Percentiles rank a stretch among this genome's conserved stretches.
These are phyloP conservation scores for Psittacula echo DNA, from an alignment of 2,797 vertebrate species.

Conservation along the genomic window DNA sequence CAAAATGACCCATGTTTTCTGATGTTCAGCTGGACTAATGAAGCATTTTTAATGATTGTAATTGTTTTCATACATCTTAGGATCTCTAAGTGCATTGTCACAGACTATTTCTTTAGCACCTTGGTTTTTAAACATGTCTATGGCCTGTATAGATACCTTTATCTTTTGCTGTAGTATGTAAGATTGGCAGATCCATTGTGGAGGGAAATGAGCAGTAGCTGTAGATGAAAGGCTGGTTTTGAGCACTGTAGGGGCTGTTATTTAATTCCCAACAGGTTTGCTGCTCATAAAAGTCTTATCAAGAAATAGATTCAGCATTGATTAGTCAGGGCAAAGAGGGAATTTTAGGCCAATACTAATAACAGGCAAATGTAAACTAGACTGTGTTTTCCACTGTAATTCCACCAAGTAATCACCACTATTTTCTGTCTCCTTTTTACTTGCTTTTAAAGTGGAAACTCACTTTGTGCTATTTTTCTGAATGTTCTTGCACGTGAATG, in stretches of 20 bases:
- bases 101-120: neutral
- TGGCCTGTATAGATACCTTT: neutral
- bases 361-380: neutral
- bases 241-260: neutral
- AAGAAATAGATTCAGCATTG: neutral
- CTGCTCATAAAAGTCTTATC: neutral
- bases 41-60: neutral
- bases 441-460: neutral
- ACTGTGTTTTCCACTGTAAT: neutral
- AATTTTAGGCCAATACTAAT: neutral
- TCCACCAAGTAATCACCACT: neutral
- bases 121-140: neutral
- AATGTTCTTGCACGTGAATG: neutral
- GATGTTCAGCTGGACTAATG: neutral
- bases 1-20: conserved; percentile 18
- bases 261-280: neutral
- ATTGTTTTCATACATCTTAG: neutral
- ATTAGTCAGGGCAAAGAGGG: neutral
- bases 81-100: neutral
- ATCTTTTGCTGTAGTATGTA: neutral
- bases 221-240: neutral
- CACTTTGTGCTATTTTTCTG: neutral
- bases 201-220: neutral
- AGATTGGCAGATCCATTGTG: neutral
- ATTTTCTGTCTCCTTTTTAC: neutral